Evolutionary conservation across 2,113 vertebrate genomes (phyloP).

Genomic region (Perccottus glenii): DNA sequence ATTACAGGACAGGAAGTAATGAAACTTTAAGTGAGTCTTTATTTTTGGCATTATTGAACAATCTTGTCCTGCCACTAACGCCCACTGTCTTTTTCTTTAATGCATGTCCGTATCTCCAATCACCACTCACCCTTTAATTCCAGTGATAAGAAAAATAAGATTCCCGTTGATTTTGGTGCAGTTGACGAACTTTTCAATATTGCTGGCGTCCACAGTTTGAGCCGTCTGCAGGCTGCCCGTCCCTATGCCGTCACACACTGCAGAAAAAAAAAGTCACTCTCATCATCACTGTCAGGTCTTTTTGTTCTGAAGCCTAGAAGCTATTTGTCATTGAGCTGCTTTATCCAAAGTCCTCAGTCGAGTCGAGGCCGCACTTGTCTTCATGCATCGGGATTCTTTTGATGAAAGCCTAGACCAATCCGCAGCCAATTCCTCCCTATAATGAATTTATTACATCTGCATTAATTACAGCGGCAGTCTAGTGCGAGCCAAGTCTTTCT

Average conservation of each 20-base stretch:
- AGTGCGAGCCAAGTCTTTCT: constrained; percentile 63
- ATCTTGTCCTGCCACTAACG: too few relatives aligned
- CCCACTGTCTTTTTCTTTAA: too few relatives aligned
- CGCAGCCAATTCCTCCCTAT: constrained; percentile 61
- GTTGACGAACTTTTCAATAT: constrained; percentile 96
- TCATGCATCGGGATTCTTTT: constrained; percentile 43
- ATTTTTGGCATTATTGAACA: too few relatives aligned
- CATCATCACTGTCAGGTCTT: background rate
- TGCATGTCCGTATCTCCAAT: too few relatives aligned
- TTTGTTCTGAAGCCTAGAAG: constrained; percentile 1
- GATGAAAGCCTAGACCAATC: constrained; percentile 59
- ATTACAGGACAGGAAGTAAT: too few relatives aligned
- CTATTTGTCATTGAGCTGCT: constrained; percentile 40
- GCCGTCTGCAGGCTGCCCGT: constrained; percentile 90
- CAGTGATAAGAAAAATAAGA: constrained; percentile 96
- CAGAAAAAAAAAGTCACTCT: constrained; percentile 3
- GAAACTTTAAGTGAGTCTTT: too few relatives aligned
- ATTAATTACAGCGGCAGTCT: constrained; percentile 70
- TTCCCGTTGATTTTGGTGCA: constrained; percentile 99
- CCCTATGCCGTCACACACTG: constrained; percentile 96
- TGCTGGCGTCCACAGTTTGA: constrained; percentile 97
- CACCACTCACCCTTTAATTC: constrained; percentile 95
- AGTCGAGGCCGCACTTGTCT: constrained; percentile 40
- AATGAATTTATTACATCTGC: constrained; percentile 75
- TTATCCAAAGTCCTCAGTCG: constrained; percentile 27